Conservation (phyloP, 2,797 vertebrate species). For the Psittacula echo region DNA sequence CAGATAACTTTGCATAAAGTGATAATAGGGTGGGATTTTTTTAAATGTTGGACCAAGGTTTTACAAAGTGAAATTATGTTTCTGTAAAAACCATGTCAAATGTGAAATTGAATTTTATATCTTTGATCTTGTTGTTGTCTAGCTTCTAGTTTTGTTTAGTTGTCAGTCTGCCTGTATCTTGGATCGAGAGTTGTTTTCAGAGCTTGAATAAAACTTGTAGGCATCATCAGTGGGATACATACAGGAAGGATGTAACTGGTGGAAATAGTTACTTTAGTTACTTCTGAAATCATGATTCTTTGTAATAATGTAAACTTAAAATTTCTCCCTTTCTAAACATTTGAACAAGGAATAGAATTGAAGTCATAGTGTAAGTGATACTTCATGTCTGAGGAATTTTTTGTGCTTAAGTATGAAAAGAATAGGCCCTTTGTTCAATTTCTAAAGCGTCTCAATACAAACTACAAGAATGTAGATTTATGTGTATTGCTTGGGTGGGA, state of each 20-base stretch:
- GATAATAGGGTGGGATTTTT: fast-evolving
- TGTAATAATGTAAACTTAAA: neutral
- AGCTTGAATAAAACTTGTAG: neutral
- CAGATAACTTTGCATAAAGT: neutral
- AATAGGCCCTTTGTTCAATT: neutral
- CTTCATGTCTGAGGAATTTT: neutral
- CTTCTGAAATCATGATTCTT: neutral
- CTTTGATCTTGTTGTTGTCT: neutral
- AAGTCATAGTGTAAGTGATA: neutral
- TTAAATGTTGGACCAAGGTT: neutral
- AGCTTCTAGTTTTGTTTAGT: neutral
- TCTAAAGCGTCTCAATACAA: neutral
- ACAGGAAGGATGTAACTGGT: neutral
- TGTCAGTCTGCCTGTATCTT: neutral
- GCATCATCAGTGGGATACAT: neutral
- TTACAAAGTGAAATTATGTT: neutral
- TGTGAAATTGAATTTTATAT: neutral
- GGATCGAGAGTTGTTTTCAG: neutral
- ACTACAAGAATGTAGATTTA: neutral
- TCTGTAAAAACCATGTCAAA: neutral
- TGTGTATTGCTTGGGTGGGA: neutral
- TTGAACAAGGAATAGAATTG: neutral
- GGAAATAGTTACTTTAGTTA: neutral
- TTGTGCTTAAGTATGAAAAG: neutral
- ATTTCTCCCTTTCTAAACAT: neutral